Evolutionary conservation across 2,797 vertebrate species (phyloP).

Genomic region (Todus mexicanus): DNA sequence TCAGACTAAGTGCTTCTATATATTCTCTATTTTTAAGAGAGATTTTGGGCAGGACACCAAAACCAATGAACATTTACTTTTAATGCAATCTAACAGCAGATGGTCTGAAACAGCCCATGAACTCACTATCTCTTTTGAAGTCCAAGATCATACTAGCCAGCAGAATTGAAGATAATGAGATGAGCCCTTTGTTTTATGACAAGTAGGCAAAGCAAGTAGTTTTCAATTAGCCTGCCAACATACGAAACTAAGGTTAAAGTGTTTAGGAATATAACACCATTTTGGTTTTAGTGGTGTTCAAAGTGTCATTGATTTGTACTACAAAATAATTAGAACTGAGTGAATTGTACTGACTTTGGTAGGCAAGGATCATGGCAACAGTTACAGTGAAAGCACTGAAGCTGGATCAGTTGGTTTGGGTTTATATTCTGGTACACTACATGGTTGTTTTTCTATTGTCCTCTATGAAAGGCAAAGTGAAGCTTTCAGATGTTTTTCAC

Average conservation of each 20-base stretch:
- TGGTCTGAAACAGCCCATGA: neutral
- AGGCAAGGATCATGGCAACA: neutral
- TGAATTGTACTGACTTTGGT: neutral
- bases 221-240: neutral
- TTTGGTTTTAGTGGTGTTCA: neutral
- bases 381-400: neutral
- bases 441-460: neutral
- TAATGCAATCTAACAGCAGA: neutral
- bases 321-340: neutral
- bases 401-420: neutral
- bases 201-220: neutral
- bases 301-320: neutral
- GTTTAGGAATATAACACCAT: neutral
- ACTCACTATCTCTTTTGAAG: neutral
- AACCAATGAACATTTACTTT: neutral
- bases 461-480: neutral
- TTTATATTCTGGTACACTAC: neutral
- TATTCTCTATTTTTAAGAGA: neutral
- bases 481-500: neutral
- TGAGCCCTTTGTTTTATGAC: neutral
- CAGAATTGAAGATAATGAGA: slow-evolving; percentile 5
- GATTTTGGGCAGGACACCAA: neutral
- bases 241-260: neutral
- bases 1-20: neutral
- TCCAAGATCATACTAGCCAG: neutral